Evolutionary conservation across 2,113 vertebrate genomes (phyloP).

Genomic region (Stomatorhinus ivindoensis): DNA sequence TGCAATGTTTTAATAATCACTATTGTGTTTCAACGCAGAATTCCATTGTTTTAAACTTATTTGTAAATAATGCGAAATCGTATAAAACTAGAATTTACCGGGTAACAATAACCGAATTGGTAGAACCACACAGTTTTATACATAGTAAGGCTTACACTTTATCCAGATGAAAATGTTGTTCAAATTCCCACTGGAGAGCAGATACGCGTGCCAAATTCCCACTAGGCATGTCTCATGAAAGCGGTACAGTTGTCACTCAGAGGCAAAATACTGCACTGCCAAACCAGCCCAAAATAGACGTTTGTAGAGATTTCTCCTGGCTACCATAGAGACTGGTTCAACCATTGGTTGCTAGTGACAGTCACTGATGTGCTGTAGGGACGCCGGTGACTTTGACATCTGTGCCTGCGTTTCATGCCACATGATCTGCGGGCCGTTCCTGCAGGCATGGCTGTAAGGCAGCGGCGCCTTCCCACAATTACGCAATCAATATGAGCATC

Average conservation of each 20-base stretch:
- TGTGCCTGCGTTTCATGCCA: not conserved
- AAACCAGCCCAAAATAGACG: conserved; percentile 8
- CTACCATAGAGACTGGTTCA: conserved; percentile 3
- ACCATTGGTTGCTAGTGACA: not conserved
- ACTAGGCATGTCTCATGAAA: conserved; percentile 12
- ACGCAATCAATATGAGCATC: not conserved
- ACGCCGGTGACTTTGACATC: not conserved
- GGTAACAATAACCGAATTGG: not conserved
- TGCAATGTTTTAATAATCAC: not conserved
- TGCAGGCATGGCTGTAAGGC: not conserved
- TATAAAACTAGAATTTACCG: not conserved
- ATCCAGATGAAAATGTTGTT: conserved; percentile 13
- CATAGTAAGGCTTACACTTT: not conserved
- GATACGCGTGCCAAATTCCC: not conserved
- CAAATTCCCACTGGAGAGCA: conserved; percentile 3
- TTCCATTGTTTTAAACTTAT: not conserved
- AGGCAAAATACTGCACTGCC: conserved; percentile 16
- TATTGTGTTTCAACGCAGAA: not conserved
- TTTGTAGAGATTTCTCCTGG: conserved; percentile 14
- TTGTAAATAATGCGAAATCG: not conserved
- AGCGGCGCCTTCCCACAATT: not conserved
- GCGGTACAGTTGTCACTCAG: conserved; percentile 17
- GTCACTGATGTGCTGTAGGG: not conserved
- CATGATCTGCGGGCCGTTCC: not conserved
- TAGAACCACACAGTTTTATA: not conserved